Evolutionary conservation across 2,888 invertebrate species (phyloP), one percentile per base, ranked within the genome.

Genomic region (Cantharis lateralis): DNA sequence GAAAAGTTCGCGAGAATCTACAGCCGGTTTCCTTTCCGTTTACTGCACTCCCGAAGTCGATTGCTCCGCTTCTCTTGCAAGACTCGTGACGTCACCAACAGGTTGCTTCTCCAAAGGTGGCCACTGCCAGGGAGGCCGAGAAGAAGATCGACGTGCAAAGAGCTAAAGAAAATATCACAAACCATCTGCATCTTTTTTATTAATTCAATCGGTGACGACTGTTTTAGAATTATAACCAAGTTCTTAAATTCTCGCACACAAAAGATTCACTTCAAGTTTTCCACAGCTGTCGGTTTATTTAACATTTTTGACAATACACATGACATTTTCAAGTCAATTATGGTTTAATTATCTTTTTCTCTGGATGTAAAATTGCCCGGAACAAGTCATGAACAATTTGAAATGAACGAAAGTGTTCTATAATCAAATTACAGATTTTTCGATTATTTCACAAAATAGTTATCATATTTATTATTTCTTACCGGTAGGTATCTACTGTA

Each of bases 11-110:
- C 69, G 74, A 68, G 71, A 15, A 32, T 77, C 74, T 76, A 76
- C 78, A 15, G 63, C 28, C 20, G 78, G 72, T 74, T 75, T 78
- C 76, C 70, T 72, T 68, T 26, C 64, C 76, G 74, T 62, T 72
- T 71, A 72, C 28, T 74, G 77, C 77, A 74, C 76, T 78, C 72
- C 66, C 24, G 71, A 62, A 61, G 20, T 62, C 73, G 68, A 68
- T 61, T 32, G 66, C 48, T 70, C 74, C 68, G 72, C 72, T 73
- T 76, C 79, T 73, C 70, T 76, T 78, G 78, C 77, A 68, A 72
- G 76, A 78, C 78, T 68, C 78, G 81, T 86, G 86, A 86, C 86
- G 86, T 86, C 86, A 86, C 84, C 83, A 84, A 86, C 86, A 85
- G 86, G 86, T 82, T 82, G 80, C 82, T 81, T 82, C 85, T 84